phyloP scores from a whole-genome alignment of 2,888 invertebrate genomes.

The Xanthia togata region DNA sequence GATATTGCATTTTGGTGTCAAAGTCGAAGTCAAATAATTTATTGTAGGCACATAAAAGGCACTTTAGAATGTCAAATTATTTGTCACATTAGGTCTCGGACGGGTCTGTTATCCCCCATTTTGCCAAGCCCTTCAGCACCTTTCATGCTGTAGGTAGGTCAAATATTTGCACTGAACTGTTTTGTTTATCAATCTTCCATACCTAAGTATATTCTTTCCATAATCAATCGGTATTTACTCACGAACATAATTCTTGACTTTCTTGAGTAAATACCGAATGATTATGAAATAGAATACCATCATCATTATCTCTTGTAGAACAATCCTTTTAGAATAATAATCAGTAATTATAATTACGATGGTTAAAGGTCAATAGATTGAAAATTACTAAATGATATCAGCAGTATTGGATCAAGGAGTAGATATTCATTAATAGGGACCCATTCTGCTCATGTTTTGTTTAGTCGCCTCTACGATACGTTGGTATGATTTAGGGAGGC shows the following conservation, averaged over 20 bases:
- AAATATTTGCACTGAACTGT: neutral
- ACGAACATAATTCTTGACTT: neutral
- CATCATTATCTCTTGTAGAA: slow-evolving; percentile 6
- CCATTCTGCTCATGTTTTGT: neutral
- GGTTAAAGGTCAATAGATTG: slow-evolving; percentile 3
- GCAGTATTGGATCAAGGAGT: neutral
- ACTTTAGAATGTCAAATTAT: no score
- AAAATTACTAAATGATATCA: slow-evolving; percentile 35
- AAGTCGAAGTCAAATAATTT: no score
- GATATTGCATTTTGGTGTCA: no score
- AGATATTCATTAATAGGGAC: neutral
- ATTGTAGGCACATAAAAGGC: no score
- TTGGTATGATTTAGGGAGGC: neutral
- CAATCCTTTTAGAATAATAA: slow-evolving; percentile 28
- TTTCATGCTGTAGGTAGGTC: neutral
- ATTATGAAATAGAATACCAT: neutral
- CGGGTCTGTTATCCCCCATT: neutral
- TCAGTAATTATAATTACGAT: neutral
- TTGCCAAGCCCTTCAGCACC: neutral
- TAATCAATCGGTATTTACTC: neutral
- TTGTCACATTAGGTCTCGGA: neutral
- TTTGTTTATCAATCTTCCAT: neutral
- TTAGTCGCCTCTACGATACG: neutral
- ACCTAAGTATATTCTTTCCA: neutral
- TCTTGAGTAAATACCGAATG: neutral